phyloP scores from a whole-genome alignment of 2,113 vertebrate genomes.

The Perca fluviatilis region DNA sequence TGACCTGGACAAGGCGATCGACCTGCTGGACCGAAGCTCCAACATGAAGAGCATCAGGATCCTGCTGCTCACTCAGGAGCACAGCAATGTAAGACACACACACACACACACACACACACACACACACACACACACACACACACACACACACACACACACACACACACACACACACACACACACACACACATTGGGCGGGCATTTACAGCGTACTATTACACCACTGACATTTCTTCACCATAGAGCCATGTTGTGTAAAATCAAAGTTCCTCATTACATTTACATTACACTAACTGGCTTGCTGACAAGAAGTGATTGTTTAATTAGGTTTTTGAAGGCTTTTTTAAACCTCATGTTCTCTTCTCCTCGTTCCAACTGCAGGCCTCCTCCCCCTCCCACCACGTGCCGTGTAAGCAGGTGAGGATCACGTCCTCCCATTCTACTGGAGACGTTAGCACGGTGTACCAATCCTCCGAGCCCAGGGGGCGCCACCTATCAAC shows the following conservation, averaged over 20 bases:
- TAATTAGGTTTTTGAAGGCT: not conserved
- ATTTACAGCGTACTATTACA: conserved; percentile 23
- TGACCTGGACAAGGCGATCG: conserved; percentile 94
- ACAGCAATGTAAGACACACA: conserved; percentile 88
- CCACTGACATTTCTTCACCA: conserved; percentile 49
- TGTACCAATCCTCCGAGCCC: conserved; percentile 90
- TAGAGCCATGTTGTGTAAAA: conserved; percentile 41
- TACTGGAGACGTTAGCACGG: conserved; percentile 90
- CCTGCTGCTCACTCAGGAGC: conserved; percentile 90
- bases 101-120: conserved; percentile 11
- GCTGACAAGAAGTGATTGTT: not conserved
- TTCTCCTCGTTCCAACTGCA: conserved; percentile 33
- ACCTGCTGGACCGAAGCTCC: conserved; percentile 93
- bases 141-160: conserved; percentile 13
- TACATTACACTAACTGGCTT: not conserved
- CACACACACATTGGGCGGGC: not conserved
- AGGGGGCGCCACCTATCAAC: conserved; percentile 95
- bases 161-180: not conserved
- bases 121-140: conserved; percentile 1
- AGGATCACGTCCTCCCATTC: conserved; percentile 97
- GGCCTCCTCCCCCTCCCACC: conserved; percentile 87
- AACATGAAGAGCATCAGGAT: conserved; percentile 98
- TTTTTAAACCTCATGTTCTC: conserved; percentile 12
- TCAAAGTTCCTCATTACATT: conserved; percentile 45
- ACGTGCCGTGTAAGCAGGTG: conserved; percentile 90